Base-by-base conservation (phyloP, 1,140 invertebrate genomes). In the Papilio helenus region DNA sequence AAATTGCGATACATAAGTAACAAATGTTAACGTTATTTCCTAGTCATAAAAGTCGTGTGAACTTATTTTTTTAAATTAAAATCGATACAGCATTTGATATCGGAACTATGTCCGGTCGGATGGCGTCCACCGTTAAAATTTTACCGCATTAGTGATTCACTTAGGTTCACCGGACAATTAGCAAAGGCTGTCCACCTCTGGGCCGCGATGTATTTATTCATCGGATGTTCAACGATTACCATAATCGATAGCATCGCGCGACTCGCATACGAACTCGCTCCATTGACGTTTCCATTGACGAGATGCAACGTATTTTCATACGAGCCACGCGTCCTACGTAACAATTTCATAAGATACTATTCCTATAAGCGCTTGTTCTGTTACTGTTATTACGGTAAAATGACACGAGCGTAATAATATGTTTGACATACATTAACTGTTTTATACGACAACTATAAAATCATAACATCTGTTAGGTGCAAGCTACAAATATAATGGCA, bases 141-240 rank as follows among this genome's bases (percentile, higher is more conserved):
- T 68, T 86, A 78, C 79, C 86, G 86, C 85, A 91, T 92, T 90
- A 91, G 84, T 90, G 87, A 92, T 93, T 92, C 92, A 94, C 87
- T 82, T 82, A 90, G 84, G 91, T 92, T 92, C 89, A 92, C 85
- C 87, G 91, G 86, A 93, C 92, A 94, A 94, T 93, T 94, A 94
- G 92, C 89, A 93, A 93, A 94, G 92, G 93, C 91, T 93, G 93
- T 92, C 90, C 90, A 94, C 93, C 92, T 92, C 89, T 92, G 87
- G 85, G 87, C 85, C 85, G 85, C 89, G 86, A 86, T 92, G 87
- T 93, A 91, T 93, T 88, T 92, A 94, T 94, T 94, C 92, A 94
- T 94, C 93, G 92, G 93, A 93, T 94, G 91, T 93, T 84, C 88
- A 89, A 81, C 86, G 92, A 93, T 93, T 93, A 94, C 91, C 92